Percentiles rank a stretch among this genome's conserved stretches.
These are phyloP conservation scores for Neoarius graeffei DNA, from an alignment of 2,113 vertebrate species.

Conservation along the genomic window DNA sequence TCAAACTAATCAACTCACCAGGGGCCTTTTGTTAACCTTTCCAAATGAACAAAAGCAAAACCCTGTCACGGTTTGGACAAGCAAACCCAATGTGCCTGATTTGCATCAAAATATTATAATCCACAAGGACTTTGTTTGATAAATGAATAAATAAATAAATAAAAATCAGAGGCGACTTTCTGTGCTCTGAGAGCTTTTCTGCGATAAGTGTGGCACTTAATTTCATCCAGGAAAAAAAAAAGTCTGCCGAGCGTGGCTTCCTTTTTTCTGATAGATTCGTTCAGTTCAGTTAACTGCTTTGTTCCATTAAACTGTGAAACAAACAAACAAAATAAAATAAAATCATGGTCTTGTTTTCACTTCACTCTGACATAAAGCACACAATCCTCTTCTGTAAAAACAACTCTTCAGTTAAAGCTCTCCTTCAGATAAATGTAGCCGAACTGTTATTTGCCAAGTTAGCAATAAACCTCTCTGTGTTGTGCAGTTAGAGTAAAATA, in stretches of 20 bases:
- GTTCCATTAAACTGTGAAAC: background rate
- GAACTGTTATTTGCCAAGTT: background rate
- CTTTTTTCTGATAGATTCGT: background rate
- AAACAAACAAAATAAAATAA: background rate
- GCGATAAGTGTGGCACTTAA: conserved; percentile 26
- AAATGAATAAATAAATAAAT: background rate
- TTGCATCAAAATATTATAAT: conserved; percentile 43
- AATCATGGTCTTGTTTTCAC: background rate
- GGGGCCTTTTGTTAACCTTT: conserved; percentile 47
- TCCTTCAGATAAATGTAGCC: background rate
- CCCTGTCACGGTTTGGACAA: conserved; percentile 13
- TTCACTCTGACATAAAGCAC: background rate
- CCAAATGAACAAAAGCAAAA: conserved; percentile 37
- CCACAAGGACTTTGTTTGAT: conserved; percentile 29
- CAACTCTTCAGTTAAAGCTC: background rate
- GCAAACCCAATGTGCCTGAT: conserved; percentile 34
- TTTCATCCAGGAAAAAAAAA: background rate
- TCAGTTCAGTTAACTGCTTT: background rate
- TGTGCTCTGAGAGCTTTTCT: background rate
- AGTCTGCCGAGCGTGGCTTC: background rate
- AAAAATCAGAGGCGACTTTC: background rate
- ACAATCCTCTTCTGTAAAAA: background rate
- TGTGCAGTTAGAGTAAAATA: background rate
- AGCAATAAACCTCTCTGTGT: background rate
- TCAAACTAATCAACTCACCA: conserved; percentile 43